A percentile compares a stretch with the other conserved stretches of the same genome.
Evolutionary conservation across 2,797 vertebrate genomes (phyloP).

Genomic region (Rallus crepitans): DNA sequence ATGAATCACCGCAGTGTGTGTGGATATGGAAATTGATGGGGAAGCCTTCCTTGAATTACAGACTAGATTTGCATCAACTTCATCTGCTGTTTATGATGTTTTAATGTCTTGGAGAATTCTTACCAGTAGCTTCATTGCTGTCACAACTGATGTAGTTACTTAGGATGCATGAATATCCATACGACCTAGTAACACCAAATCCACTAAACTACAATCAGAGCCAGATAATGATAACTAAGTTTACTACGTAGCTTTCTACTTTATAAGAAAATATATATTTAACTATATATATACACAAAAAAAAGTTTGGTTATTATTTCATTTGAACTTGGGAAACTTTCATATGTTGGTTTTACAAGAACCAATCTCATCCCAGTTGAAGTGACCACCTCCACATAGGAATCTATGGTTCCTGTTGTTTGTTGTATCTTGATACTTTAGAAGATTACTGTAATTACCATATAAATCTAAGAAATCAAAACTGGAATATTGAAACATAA

Average conservation of each 20-base stretch:
- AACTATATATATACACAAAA: background rate
- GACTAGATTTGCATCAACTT: background rate
- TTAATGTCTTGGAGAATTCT: background rate
- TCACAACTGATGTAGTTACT: background rate
- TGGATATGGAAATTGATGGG: background rate
- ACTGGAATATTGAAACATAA: background rate
- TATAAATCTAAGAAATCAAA: background rate
- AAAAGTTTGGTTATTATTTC: background rate
- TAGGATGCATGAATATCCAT: background rate
- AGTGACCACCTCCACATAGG: background rate
- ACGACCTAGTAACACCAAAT: background rate
- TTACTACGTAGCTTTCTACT: background rate
- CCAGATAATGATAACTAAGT: background rate
- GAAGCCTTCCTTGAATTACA: constrained; percentile 9
- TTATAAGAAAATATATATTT: background rate
- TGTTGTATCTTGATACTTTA: background rate
- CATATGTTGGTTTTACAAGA: background rate
- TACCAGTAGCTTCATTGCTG: background rate
- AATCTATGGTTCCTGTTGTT: background rate
- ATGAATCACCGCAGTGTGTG: background rate
- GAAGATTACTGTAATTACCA: background rate
- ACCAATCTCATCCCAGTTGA: background rate
- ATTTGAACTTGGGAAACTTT: background rate
- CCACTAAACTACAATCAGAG: background rate
- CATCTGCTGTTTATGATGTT: background rate